These are phyloP conservation scores for Azorinus chamasolen DNA, from an alignment of 2,888 invertebrate genomes.

Conservation along the genomic window DNA sequence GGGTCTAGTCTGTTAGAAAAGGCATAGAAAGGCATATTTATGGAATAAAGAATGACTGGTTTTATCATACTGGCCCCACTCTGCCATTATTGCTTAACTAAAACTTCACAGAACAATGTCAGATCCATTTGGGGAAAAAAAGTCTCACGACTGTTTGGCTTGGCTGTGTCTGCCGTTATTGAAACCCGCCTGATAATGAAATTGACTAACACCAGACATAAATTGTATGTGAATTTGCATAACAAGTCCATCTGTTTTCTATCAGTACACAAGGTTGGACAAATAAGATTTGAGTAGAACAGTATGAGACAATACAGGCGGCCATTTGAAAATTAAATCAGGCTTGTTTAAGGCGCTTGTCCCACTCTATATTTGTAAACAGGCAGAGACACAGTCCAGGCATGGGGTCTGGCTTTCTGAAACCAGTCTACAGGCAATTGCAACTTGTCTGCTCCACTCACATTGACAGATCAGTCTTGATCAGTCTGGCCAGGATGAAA, in stretches of 20 bases:
- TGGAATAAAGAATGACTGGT: no score
- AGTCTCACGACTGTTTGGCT: no score
- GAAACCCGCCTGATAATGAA: constrained; percentile 37
- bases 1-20: no score
- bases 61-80: no score
- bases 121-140: no score
- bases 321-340: constrained; percentile 68
- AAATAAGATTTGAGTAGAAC: constrained; percentile 57
- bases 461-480: no score
- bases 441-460: constrained; percentile 12
- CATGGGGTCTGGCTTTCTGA: constrained; percentile 30
- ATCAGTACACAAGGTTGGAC: constrained; percentile 55
- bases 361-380: constrained; percentile 65
- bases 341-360: constrained; percentile 66
- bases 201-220: constrained; percentile 52
- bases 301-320: constrained; percentile 49
- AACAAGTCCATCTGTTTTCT: constrained; percentile 55
- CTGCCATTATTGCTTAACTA: no score
- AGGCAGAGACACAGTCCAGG: constrained; percentile 54
- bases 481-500: no score
- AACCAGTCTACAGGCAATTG: constrained; percentile 15
- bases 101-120: no score
- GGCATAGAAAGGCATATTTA: no score
- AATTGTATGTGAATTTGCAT: constrained; percentile 66
- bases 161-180: neutral